These are phyloP conservation scores for Coilia nasus DNA, from an alignment of 2,797 vertebrate genomes.

Conservation along the genomic window DNA sequence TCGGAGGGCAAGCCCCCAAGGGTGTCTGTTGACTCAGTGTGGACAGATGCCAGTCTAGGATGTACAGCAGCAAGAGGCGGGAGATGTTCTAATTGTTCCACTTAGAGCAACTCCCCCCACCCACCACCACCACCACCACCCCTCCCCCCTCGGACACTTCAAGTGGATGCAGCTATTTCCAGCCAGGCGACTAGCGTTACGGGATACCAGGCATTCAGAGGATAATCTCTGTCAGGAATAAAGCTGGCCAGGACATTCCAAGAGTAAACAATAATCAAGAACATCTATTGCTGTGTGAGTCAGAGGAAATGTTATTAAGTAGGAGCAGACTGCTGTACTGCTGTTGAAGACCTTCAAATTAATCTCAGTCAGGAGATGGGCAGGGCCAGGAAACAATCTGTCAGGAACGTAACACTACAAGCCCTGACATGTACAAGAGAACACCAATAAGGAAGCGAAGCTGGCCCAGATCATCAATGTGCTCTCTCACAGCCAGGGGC, in stretches of 20 bases:
- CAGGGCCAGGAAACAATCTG: not conserved
- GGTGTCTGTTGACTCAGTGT: conserved; percentile 51
- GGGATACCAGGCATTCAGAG: conserved; percentile 80
- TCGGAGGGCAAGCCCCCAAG: conserved; percentile 11
- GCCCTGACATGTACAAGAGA: not conserved
- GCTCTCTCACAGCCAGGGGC: not conserved
- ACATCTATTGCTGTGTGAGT: not conserved
- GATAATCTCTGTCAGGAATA: conserved; percentile 76
- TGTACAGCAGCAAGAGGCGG: conserved; percentile 58
- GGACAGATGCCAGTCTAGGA: conserved; percentile 65
- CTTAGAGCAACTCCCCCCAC: conserved; percentile 55
- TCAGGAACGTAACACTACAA: not conserved
- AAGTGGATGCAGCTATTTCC: conserved; percentile 78
- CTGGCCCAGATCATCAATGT: not conserved
- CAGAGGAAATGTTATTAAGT: not conserved
- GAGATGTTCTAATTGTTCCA: conserved; percentile 71
- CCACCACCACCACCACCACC: not conserved
- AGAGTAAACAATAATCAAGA: conserved; percentile 2
- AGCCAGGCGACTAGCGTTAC: conserved; percentile 80
- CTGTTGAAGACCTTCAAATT: not conserved
- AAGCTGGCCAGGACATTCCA: not conserved
- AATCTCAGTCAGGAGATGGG: not conserved
- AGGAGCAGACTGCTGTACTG: not conserved
- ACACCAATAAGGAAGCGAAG: not conserved
- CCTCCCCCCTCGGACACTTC: conserved; percentile 61